These are phyloP conservation scores for Probosciger aterrimus DNA, from an alignment of 2,113 vertebrate genomes.

Conservation along the genomic window DNA sequence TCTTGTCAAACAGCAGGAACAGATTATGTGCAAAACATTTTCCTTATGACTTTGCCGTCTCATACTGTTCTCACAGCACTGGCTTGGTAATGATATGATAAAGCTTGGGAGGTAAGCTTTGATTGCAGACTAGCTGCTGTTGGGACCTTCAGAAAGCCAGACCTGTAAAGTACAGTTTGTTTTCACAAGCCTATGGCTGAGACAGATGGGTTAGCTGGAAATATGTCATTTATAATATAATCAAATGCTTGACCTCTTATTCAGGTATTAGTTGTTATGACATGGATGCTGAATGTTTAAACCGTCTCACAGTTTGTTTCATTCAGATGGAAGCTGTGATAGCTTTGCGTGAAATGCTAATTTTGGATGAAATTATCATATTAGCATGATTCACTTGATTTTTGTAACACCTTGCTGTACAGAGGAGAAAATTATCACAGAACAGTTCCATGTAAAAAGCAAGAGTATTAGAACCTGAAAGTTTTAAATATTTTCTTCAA, in stretches of 20 bases:
- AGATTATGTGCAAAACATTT: not conserved
- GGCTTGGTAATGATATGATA: not conserved
- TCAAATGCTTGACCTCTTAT: not conserved
- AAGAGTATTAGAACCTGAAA: not conserved
- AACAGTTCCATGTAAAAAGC: not conserved
- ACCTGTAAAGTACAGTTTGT: not conserved
- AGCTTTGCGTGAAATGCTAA: not conserved
- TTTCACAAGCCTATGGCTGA: constrained; percentile 10
- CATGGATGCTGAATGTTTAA: not conserved
- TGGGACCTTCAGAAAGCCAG: not conserved
- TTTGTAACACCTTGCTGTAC: not conserved
- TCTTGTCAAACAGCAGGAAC: constrained; percentile 48
- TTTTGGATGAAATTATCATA: not conserved
- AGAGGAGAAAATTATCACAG: not conserved
- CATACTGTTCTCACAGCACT: constrained; percentile 47
- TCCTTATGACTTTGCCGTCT: constrained; percentile 29
- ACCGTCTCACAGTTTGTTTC: not conserved
- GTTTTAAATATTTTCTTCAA: not conserved
- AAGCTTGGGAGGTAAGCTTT: constrained; percentile 32
- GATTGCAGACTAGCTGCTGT: constrained; percentile 2
- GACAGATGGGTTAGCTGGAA: not conserved
- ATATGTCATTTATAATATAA: not conserved
- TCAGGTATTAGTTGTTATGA: not conserved
- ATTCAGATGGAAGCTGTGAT: not conserved
- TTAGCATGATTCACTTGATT: not conserved